Base-by-base conservation (phyloP, 2,888 invertebrate species). In the Lumbricus terrestris region DNA sequence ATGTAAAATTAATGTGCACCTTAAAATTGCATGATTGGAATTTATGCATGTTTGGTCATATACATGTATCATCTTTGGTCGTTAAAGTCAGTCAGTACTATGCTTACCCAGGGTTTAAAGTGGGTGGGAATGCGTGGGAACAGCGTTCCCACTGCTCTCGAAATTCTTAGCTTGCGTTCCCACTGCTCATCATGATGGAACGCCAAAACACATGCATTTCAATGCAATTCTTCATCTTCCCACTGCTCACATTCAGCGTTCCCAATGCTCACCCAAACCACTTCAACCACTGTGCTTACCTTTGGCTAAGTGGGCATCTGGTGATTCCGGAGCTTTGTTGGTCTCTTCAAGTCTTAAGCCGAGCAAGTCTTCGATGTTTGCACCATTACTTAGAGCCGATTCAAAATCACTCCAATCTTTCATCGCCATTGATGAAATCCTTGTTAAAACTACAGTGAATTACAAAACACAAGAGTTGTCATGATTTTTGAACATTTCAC, bases 351-450 rank as follows among this genome's bases (percentile, higher is more conserved):
- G 69, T 69, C 11, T 29, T 29, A 69, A 6, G 69, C 69, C 69
- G 29, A 69, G 69, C n/a, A 69, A 69, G n/a, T 69, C 69, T 69
- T 69, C 69, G n/a, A 69, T 69, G 69, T n/a, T 69, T 0, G 69
- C 69, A 1, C 69, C 69, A n/a, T 69, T 69, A 69, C 69, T n/a
- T n/a, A 69, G 29, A 69, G 69, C 69, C 11, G 69, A 29, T 69
- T 69, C 69, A 69, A 69, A 69, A n/a, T 69, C 69, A 69, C n/a
- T n/a, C 69, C 69, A 69, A n/a, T 69, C 69, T n/a, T 69, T 69
- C 69, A 69, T 69, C 13, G 69, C 69, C 69, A 69, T 69, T 69
- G 69, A n/a, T 69, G 69, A 69, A 1, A 23, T 15, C 47, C 15
- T 40, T 47, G 18, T 47, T 0, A 69, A n/a, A 69, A n/a, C 69